Percentiles rank a stretch among this genome's conserved stretches.
Evolutionary conservation across 2,888 invertebrate genomes (phyloP).

Genomic region (Nebria salina): DNA sequence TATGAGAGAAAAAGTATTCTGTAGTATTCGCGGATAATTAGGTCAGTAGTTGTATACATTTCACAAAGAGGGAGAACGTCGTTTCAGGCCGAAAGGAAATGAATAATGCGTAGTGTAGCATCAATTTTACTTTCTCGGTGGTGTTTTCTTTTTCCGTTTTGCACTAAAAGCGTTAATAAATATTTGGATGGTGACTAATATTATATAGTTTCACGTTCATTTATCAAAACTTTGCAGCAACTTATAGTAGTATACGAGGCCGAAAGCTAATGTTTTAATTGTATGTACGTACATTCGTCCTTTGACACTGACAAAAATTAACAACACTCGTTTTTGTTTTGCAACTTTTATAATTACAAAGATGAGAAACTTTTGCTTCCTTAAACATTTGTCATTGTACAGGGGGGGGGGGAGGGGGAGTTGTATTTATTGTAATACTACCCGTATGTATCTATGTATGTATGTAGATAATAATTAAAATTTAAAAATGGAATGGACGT

Average conservation of each 20-base stretch:
- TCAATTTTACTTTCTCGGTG: constrained; percentile 31
- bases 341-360: no score
- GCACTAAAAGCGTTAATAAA: constrained; percentile 42
- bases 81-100: constrained; percentile 15
- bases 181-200: constrained; percentile 35
- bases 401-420: no score
- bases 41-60: constrained; percentile 31
- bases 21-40: constrained; percentile 28
- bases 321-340: no score
- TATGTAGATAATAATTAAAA: background rate
- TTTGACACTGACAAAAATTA: background rate
- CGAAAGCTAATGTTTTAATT: background rate
- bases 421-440: background rate
- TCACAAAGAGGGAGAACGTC: background rate
- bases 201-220: constrained; percentile 36
- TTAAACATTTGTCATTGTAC: no score
- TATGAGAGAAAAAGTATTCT: constrained; percentile 39
- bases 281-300: background rate
- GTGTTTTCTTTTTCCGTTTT: constrained; percentile 33
- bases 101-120: constrained; percentile 24
- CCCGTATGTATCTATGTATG: background rate
- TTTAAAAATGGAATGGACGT: constrained; percentile 25
- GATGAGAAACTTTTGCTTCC: no score
- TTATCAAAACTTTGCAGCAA: constrained; percentile 26
- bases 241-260: background rate